Percentiles rank a stretch among this genome's conserved stretches.
Evolutionary conservation across 2,113 vertebrate genomes (phyloP).

Genomic region (Coturnix japonica): DNA sequence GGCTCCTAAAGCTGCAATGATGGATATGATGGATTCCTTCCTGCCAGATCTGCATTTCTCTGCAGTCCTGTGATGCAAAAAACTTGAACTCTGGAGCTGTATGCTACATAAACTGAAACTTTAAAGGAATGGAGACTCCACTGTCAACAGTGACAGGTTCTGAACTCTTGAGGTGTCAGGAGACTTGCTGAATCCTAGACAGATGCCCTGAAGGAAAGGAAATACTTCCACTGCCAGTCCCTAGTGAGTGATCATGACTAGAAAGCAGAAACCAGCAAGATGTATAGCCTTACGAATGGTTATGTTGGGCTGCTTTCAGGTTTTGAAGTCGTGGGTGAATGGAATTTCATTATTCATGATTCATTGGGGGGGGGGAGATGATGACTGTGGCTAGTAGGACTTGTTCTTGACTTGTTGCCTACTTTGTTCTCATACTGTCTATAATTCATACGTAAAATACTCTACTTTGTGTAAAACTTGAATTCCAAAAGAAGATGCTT

Average conservation of each 20-base stretch:
- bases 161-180: accelerated
- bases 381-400: background rate
- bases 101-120: background rate
- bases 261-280: background rate
- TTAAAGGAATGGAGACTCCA: background rate
- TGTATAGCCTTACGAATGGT: background rate
- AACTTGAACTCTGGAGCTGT: background rate
- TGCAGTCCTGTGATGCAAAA: background rate
- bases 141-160: background rate
- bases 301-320: background rate
- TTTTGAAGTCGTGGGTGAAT: background rate
- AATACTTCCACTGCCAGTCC: background rate
- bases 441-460: background rate
- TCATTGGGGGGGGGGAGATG: background rate
- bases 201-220: background rate
- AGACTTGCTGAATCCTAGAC: background rate
- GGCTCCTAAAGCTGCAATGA: constrained; percentile 3
- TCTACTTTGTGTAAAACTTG: background rate
- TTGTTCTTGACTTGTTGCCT: background rate
- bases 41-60: background rate
- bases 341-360: background rate
- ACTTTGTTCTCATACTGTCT: background rate
- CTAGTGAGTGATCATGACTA: background rate
- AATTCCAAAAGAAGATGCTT: background rate
- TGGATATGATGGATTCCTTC: constrained; percentile 29